phyloP scores from a whole-genome alignment of 2,888 invertebrate species.

The Nipponacmea schrenckii region DNA sequence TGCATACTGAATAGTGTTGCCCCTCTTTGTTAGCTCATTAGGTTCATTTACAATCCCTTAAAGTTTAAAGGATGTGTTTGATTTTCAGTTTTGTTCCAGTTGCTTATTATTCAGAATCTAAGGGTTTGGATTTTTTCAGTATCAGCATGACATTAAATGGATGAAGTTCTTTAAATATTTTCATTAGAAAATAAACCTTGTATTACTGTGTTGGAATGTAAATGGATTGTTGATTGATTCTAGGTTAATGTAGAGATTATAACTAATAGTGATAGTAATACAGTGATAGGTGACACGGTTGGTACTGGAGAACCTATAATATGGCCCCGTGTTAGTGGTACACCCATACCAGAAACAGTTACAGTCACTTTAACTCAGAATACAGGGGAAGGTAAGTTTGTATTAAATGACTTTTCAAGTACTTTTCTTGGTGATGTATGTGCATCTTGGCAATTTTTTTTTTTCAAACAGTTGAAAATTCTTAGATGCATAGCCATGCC shows the following conservation, averaged over 20 bases:
- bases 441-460: background rate
- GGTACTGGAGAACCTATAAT: slow-evolving; percentile 19
- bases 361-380: slow-evolving; percentile 65
- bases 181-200: too few relatives aligned
- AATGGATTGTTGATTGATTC: background rate
- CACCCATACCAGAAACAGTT: slow-evolving; percentile 63
- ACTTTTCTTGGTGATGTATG: background rate
- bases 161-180: too few relatives aligned
- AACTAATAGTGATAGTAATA: slow-evolving; percentile 13
- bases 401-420: background rate
- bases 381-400: slow-evolving; percentile 56
- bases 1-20: too few relatives aligned
- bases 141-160: too few relatives aligned
- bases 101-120: too few relatives aligned
- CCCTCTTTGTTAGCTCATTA: too few relatives aligned
- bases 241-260: slow-evolving; percentile 51
- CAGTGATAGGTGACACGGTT: slow-evolving; percentile 2
- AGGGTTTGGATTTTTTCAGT: too few relatives aligned
- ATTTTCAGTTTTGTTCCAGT: too few relatives aligned
- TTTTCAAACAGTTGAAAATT: background rate
- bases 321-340: slow-evolving; percentile 17
- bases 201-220: too few relatives aligned
- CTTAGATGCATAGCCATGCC: too few relatives aligned
- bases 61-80: too few relatives aligned
- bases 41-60: too few relatives aligned